Evolutionary conservation across 2,888 invertebrate genomes (phyloP).

Genomic region (Stratiomys singularior): DNA sequence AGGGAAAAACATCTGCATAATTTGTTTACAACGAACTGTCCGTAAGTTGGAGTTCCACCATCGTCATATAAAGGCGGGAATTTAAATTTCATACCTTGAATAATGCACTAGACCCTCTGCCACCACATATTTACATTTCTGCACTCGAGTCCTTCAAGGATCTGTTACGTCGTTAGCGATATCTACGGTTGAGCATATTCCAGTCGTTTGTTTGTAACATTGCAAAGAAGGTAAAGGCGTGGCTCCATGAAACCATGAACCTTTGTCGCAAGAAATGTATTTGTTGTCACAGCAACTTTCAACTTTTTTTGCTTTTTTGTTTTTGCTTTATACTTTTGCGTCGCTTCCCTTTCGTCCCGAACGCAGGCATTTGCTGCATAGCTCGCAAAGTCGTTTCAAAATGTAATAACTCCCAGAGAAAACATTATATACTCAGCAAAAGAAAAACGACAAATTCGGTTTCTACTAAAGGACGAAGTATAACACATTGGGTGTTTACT

Average conservation of each 20-base stretch:
- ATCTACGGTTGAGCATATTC: slow-evolving; percentile 20
- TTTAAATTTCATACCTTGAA: slow-evolving; percentile 25
- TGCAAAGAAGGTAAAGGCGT: slow-evolving; percentile 35
- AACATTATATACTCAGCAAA: slow-evolving; percentile 25
- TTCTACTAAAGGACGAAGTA: neutral
- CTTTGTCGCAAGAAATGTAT: neutral
- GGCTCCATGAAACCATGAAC: slow-evolving; percentile 8
- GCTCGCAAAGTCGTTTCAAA: neutral
- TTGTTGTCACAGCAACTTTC: slow-evolving; percentile 18
- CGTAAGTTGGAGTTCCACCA: neutral
- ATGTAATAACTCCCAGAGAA: slow-evolving; percentile 6
- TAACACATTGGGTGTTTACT: neutral
- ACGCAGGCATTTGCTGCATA: neutral
- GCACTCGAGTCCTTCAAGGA: neutral
- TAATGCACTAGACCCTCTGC: slow-evolving; percentile 27
- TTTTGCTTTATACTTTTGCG: neutral
- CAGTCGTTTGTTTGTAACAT: slow-evolving; percentile 25
- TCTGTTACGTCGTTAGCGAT: slow-evolving; percentile 2
- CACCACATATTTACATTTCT: neutral
- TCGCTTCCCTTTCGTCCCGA: neutral
- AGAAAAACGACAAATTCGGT: slow-evolving; percentile 11
- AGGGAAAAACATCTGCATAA: slow-evolving; percentile 29
- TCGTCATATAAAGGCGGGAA: slow-evolving; percentile 3
- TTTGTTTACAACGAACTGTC: slow-evolving; percentile 2
- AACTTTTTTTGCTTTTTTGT: neutral